Evolutionary conservation across 2,888 invertebrate species (phyloP).

Genomic region (Drosophila suboccidentalis): DNA sequence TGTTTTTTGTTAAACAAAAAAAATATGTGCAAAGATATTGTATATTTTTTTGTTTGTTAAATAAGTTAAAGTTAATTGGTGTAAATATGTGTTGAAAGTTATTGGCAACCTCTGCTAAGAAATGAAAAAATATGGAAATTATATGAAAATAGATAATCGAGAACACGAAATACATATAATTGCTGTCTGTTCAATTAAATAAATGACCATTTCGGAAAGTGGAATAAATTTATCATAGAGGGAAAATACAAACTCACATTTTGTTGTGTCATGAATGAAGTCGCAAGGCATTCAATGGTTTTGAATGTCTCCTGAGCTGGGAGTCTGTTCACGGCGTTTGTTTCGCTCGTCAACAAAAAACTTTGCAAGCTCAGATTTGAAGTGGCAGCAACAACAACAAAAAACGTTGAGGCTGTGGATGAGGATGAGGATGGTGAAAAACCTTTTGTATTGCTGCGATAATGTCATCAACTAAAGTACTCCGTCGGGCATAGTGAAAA

Average conservation of each 20-base stretch:
- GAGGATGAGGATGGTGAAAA: constrained; percentile 34
- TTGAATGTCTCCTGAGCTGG: constrained; percentile 10
- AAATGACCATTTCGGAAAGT: constrained; percentile 49
- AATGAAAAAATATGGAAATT: too few relatives aligned
- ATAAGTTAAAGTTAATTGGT: too few relatives aligned
- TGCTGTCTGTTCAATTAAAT: constrained; percentile 54
- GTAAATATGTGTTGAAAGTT: too few relatives aligned
- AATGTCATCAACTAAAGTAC: constrained; percentile 79
- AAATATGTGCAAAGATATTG: too few relatives aligned
- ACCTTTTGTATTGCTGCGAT: constrained; percentile 72
- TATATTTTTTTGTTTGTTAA: too few relatives aligned
- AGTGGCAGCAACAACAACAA: constrained; percentile 34
- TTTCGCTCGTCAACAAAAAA: constrained; percentile 56
- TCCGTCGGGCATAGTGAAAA: constrained; percentile 76
- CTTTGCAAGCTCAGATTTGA: constrained; percentile 49
- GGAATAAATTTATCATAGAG: constrained; percentile 25
- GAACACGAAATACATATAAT: constrained; percentile 14
- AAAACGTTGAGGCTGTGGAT: neutral
- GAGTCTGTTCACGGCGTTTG: constrained; percentile 31
- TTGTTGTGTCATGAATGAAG: constrained; percentile 25
- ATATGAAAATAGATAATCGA: too few relatives aligned
- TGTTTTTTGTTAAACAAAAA: too few relatives aligned
- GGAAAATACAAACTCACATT: constrained; percentile 16
- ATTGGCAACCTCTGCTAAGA: too few relatives aligned
- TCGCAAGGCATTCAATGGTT: constrained; percentile 31